A percentile compares a stretch with the other conserved stretches of the same genome.
Evolutionary conservation across 2,797 vertebrate genomes (phyloP).

Genomic region (Cynopterus sphinx): DNA sequence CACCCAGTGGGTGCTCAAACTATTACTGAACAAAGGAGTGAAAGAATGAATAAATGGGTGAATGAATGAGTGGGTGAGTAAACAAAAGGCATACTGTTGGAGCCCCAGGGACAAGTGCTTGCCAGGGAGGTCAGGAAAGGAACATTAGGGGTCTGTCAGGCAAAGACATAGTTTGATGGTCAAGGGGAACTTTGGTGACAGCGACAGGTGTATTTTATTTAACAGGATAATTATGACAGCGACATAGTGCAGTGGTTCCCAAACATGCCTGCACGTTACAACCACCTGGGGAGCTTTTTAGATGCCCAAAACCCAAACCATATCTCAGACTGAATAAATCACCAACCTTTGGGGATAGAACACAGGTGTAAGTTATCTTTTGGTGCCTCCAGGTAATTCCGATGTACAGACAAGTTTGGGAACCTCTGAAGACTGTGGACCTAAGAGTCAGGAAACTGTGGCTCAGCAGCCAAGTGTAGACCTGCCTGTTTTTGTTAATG

Average conservation of each 20-base stretch:
- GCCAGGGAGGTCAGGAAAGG: background rate
- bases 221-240: background rate
- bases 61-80: background rate
- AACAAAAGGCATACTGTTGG: background rate
- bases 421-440: background rate
- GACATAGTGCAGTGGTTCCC: background rate
- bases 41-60: background rate
- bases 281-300: background rate
- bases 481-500: background rate
- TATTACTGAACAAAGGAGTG: background rate
- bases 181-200: background rate
- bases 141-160: background rate
- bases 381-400: background rate
- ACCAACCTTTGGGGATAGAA: background rate
- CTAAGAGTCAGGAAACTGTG: background rate
- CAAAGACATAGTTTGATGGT: background rate
- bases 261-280: background rate
- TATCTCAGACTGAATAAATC: background rate
- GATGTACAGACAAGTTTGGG: background rate
- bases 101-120: background rate
- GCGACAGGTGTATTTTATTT: background rate
- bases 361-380: background rate
- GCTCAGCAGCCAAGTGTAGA: accelerated
- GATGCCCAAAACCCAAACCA: background rate
- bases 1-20: background rate